A percentile compares a stretch with the other conserved stretches of the same genome.
Evolutionary conservation across 1,140 invertebrate species (phyloP).

Genomic region (Drosophila triauraria): DNA sequence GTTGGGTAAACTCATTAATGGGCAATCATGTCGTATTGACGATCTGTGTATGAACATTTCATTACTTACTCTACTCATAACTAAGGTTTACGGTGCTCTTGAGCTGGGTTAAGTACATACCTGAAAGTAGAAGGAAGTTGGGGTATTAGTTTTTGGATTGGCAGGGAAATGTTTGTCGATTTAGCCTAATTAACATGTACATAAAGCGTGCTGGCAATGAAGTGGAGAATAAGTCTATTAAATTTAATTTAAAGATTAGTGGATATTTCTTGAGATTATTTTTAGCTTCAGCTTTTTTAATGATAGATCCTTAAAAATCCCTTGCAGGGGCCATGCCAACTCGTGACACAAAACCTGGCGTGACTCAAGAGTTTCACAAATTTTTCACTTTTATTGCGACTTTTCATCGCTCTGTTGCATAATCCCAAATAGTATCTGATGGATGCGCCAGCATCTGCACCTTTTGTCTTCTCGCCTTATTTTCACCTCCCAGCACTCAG

Average conservation of each 20-base stretch:
- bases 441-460: conserved; percentile 11
- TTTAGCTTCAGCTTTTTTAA: neutral
- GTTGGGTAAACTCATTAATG: conserved; percentile 41
- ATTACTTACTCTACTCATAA: conserved; percentile 45
- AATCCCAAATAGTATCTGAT: conserved; percentile 23
- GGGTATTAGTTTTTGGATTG: conserved; percentile 30
- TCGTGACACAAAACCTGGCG: too few relatives aligned
- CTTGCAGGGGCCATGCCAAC: too few relatives aligned
- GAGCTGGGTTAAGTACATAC: conserved; percentile 44
- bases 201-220: neutral
- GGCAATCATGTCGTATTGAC: conserved; percentile 37
- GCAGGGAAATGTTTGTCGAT: conserved; percentile 13
- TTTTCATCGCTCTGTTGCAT: conserved; percentile 27
- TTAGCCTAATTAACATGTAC: conserved; percentile 4
- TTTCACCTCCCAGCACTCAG: conserved; percentile 12
- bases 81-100: conserved; percentile 24
- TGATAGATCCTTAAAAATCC: neutral
- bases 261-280: neutral
- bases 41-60: conserved; percentile 42
- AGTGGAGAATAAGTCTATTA: neutral
- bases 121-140: conserved; percentile 46
- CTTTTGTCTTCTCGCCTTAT: conserved; percentile 25
- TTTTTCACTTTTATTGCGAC: conserved; percentile 25
- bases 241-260: neutral
- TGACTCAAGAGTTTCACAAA: conserved; percentile 6